Evolutionary conservation across 92 coral and sea anemone genomes (phyloP).

Genomic region (Heteractis magnifica): DNA sequence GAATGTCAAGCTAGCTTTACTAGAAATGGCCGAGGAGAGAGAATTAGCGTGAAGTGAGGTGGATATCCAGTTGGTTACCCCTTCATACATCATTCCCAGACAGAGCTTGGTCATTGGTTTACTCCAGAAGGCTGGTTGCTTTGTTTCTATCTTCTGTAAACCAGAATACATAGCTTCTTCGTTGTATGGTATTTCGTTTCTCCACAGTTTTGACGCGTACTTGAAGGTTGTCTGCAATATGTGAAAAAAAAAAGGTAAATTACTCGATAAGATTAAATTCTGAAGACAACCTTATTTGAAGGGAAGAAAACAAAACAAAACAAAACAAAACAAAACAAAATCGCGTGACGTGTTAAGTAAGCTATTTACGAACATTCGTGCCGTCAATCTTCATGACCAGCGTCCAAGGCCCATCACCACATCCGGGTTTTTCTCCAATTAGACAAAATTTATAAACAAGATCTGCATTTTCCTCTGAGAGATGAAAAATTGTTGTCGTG

Average conservation of each 20-base stretch:
- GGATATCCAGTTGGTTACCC: conserved; percentile 24
- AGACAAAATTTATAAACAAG: conserved; percentile 14
- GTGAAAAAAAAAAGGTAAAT: background rate
- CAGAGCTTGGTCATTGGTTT: conserved; percentile 25
- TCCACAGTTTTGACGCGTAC: background rate
- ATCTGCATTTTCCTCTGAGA: background rate
- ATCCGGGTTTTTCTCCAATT: background rate
- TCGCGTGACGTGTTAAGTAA: too few relatives aligned
- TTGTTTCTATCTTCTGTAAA: conserved; percentile 17
- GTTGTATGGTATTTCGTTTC: background rate
- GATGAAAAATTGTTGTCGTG: background rate
- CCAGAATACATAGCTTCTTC: background rate
- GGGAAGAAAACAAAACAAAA: too few relatives aligned
- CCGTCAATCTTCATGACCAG: conserved; percentile 32
- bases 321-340: too few relatives aligned
- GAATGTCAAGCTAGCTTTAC: background rate
- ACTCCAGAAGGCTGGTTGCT: conserved; percentile 10
- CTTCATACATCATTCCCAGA: background rate
- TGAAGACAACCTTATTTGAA: too few relatives aligned
- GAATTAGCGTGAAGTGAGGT: background rate
- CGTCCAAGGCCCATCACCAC: conserved; percentile 19
- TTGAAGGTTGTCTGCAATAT: background rate
- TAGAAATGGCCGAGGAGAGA: background rate
- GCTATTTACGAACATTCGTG: background rate
- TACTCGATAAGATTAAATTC: too few relatives aligned